phyloP scores from a whole-genome alignment of 2,797 vertebrate genomes.

The Peromyscus attwateri region DNA sequence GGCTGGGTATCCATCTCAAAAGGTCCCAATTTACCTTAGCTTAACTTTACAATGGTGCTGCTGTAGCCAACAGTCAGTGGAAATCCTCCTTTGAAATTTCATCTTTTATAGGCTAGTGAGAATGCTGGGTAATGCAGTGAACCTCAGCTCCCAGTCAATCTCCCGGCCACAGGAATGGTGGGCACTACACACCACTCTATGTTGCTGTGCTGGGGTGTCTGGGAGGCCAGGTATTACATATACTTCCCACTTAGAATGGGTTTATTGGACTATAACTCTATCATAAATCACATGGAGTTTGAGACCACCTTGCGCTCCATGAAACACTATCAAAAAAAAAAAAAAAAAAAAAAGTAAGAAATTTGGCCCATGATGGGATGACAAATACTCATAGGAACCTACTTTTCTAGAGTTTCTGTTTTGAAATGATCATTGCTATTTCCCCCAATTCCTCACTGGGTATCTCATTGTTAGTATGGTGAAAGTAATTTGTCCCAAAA shows the following conservation, averaged over 20 bases:
- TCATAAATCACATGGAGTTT: neutral
- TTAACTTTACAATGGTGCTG: neutral
- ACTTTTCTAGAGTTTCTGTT: neutral
- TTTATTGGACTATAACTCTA: neutral
- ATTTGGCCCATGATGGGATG: neutral
- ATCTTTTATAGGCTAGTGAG: neutral
- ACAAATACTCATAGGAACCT: neutral
- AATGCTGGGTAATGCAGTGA: neutral
- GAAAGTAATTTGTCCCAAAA: constrained; percentile 7
- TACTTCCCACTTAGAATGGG: neutral
- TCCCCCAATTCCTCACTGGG: neutral
- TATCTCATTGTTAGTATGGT: neutral
- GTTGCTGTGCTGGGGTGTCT: neutral
- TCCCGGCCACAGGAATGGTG: neutral
- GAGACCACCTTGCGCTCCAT: neutral
- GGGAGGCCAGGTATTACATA: neutral
- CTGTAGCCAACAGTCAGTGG: neutral
- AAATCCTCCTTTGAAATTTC: neutral
- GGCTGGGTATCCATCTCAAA: neutral
- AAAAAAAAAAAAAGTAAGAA: neutral
- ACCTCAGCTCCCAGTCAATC: neutral
- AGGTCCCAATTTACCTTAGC: neutral
- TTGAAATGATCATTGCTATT: constrained; percentile 16
- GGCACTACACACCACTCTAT: no score
- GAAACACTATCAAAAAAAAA: neutral